phyloP scores from a whole-genome alignment of 2,888 invertebrate genomes.

The Sclerodermus sp. region DNA sequence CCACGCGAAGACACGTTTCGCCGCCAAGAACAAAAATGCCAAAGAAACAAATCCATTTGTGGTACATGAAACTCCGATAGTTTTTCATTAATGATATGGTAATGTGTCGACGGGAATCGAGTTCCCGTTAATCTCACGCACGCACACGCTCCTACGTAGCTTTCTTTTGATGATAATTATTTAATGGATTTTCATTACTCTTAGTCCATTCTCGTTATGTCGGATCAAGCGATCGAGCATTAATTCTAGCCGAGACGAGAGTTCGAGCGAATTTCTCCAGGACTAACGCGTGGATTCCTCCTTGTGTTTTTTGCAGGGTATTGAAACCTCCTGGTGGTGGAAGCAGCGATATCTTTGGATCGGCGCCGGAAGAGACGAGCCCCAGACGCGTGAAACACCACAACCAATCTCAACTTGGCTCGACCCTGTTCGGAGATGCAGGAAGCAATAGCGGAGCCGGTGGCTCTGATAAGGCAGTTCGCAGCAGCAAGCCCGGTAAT shows the following conservation, averaged over 20 bases:
- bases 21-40: too few species aligned
- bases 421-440: constrained; percentile 47
- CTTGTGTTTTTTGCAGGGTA: constrained; percentile 59
- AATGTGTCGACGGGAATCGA: too few species aligned
- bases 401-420: constrained; percentile 47
- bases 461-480: constrained; percentile 46
- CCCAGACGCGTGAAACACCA: constrained; percentile 52
- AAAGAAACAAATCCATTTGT: too few species aligned
- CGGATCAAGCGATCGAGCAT: too few species aligned
- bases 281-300: not conserved
- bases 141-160: not conserved
- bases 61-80: too few species aligned
- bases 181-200: too few species aligned
- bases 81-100: too few species aligned
- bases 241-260: too few species aligned
- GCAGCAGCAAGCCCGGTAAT: constrained; percentile 60
- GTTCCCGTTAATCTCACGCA: not conserved
- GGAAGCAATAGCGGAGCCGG: constrained; percentile 43
- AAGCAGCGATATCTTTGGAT: constrained; percentile 64
- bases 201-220: too few species aligned
- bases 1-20: too few species aligned
- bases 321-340: constrained; percentile 68
- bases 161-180: too few species aligned
- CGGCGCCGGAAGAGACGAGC: constrained; percentile 43
- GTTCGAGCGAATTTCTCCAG: too few species aligned